phyloP scores from a whole-genome alignment of 2,797 vertebrate species.

The Tauraco hartlaubi region DNA sequence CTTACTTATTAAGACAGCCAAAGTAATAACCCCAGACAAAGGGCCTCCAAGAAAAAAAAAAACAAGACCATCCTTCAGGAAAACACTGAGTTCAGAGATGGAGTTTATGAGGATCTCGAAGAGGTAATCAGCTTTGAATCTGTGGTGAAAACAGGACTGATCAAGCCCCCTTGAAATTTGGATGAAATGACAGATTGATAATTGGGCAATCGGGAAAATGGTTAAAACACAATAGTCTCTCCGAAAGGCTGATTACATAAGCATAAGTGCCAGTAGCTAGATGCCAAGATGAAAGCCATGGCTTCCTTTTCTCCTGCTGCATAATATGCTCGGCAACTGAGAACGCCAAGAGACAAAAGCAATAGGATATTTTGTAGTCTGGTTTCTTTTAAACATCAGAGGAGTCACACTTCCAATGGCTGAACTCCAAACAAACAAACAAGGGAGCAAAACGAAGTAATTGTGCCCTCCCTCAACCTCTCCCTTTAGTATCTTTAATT shows the following conservation, averaged over 20 bases:
- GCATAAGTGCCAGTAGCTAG: background rate
- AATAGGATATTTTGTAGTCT: background rate
- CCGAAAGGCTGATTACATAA: slow-evolving; percentile 29
- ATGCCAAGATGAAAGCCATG: slow-evolving; percentile 48
- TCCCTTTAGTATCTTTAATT: slow-evolving; percentile 16
- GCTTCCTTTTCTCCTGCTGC: slow-evolving; percentile 42
- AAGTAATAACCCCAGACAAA: slow-evolving; percentile 66
- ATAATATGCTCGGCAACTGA: background rate
- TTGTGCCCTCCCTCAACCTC: background rate
- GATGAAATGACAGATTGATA: slow-evolving; percentile 28
- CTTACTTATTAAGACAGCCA: slow-evolving; percentile 70
- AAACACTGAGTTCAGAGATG: slow-evolving; percentile 34
- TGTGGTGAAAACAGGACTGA: slow-evolving; percentile 2
- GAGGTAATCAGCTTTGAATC: slow-evolving; percentile 26
- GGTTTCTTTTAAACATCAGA: background rate
- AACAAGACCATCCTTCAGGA: slow-evolving; percentile 3
- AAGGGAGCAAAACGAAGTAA: background rate
- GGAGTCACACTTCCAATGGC: background rate
- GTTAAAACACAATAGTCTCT: slow-evolving; percentile 12
- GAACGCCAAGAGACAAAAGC: slow-evolving; percentile 21
- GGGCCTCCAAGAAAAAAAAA: slow-evolving; percentile 12
- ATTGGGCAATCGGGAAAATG: slow-evolving; percentile 1
- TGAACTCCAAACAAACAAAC: slow-evolving; percentile 3
- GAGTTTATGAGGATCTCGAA: slow-evolving; percentile 35
- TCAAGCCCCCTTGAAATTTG: slow-evolving; percentile 15